Percentiles rank a stretch among this genome's conserved stretches.
Conservation (phyloP, 2,888 invertebrate genomes). For the Drosophila colorata region DNA sequence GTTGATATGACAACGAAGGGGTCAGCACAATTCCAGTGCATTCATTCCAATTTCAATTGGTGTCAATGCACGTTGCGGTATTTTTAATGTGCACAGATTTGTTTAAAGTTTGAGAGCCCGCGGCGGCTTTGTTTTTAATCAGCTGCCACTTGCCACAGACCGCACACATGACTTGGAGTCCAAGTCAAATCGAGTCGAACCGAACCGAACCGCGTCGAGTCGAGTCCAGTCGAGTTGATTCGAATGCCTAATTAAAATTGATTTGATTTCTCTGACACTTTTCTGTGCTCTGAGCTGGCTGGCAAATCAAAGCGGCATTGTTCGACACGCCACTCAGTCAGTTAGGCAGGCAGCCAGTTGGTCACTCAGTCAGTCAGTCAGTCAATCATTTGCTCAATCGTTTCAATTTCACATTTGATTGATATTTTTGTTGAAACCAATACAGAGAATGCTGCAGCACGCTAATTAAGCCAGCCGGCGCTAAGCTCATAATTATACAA, state of each 20-base stretch:
- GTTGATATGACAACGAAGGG: slow-evolving; percentile 17
- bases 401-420: slow-evolving; percentile 82
- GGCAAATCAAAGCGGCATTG: slow-evolving; percentile 76
- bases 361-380: slow-evolving; percentile 26
- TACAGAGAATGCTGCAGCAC: slow-evolving; percentile 61
- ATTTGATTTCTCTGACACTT: slow-evolving; percentile 81
- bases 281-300: slow-evolving; percentile 38
- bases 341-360: slow-evolving; percentile 21
- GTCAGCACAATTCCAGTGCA: slow-evolving; percentile 63
- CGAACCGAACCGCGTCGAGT: not conserved
- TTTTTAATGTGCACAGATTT: slow-evolving; percentile 55
- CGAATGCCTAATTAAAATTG: slow-evolving; percentile 79
- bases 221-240: slow-evolving; percentile 29
- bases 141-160: slow-evolving; percentile 77
- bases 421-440: slow-evolving; percentile 82
- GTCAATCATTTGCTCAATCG: slow-evolving; percentile 58
- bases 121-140: slow-evolving; percentile 75
- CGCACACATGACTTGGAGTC: slow-evolving; percentile 59
- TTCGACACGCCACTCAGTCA: slow-evolving; percentile 67
- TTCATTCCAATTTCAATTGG: slow-evolving; percentile 56
- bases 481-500: slow-evolving; percentile 83
- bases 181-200: slow-evolving; percentile 21
- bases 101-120: slow-evolving; percentile 53
- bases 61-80: slow-evolving; percentile 69
- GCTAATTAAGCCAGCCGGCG: slow-evolving; percentile 77